These are phyloP conservation scores for Characodon lateralis DNA, from an alignment of 2,797 vertebrate genomes.

Conservation along the genomic window DNA sequence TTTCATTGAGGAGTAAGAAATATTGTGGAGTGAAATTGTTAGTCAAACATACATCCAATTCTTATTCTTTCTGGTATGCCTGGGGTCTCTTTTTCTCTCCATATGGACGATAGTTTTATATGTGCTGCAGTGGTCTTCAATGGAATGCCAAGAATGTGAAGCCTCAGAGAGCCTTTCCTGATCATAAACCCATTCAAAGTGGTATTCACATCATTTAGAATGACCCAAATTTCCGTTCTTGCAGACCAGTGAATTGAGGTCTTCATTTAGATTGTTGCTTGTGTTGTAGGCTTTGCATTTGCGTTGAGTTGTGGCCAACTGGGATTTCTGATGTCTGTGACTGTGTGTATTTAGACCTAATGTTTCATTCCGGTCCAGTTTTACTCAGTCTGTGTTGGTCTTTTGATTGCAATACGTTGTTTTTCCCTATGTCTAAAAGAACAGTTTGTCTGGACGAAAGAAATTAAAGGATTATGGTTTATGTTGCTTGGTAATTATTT, in stretches of 20 bases:
- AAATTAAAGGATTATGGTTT: background rate
- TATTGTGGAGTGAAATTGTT: constrained; percentile 7
- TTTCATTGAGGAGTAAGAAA: background rate
- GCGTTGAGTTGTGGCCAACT: constrained; percentile 30
- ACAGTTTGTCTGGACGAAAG: background rate
- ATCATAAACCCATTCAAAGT: constrained; percentile 65
- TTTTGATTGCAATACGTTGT: constrained; percentile 22
- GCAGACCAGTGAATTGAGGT: constrained; percentile 19
- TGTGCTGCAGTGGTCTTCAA: constrained; percentile 71
- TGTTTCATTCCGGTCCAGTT: too few species aligned
- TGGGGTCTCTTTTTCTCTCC: constrained; percentile 19
- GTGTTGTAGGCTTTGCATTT: constrained; percentile 12
- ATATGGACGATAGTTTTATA: constrained; percentile 74
- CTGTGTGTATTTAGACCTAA: too few species aligned
- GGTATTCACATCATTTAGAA: constrained; percentile 22
- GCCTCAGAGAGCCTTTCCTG: constrained; percentile 71
- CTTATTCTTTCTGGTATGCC: constrained; percentile 9
- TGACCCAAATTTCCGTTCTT: constrained; percentile 16
- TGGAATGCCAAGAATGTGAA: constrained; percentile 78
- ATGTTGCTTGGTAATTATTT: background rate
- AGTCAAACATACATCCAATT: background rate
- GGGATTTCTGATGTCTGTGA: constrained; percentile 21
- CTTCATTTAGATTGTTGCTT: constrained; percentile 34
- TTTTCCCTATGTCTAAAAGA: background rate
- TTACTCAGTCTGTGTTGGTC: constrained; percentile 38